Percentiles rank a stretch among this genome's conserved stretches.
phyloP scores from a whole-genome alignment of 2,797 vertebrate genomes.

The Artibeus lituratus region DNA sequence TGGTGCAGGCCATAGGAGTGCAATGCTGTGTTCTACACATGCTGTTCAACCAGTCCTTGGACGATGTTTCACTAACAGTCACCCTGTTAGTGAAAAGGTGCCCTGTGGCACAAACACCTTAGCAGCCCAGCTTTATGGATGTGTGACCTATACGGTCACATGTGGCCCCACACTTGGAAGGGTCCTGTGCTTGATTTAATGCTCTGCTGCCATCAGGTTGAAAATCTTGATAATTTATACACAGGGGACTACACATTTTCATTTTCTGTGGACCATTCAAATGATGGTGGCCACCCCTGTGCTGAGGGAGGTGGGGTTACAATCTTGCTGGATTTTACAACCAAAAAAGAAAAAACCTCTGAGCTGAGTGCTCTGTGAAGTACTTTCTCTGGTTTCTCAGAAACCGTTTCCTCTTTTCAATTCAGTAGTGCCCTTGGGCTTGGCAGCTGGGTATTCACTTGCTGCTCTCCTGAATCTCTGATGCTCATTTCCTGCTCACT shows the following conservation, averaged over 20 bases:
- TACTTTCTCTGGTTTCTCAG: slow-evolving; percentile 59
- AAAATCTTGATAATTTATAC: slow-evolving; percentile 28
- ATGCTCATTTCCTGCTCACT: slow-evolving; percentile 41
- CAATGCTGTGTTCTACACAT: not conserved
- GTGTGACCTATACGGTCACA: not conserved
- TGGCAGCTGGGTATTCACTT: slow-evolving; percentile 7
- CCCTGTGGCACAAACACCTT: not conserved
- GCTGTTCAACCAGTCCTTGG: not conserved
- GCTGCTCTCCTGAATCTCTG: not conserved
- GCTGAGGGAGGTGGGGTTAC: not conserved
- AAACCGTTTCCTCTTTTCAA: slow-evolving; percentile 54
- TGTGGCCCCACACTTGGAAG: not conserved
- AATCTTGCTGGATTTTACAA: slow-evolving; percentile 17
- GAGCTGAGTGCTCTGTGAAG: not conserved
- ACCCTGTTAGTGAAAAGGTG: not conserved
- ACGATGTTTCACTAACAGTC: not conserved
- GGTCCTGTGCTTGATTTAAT: not conserved
- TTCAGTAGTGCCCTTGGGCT: not conserved
- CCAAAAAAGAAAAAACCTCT: not conserved
- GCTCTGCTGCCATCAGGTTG: not conserved
- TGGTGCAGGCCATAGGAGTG: not conserved
- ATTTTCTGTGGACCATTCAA: not conserved
- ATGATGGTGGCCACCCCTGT: not conserved
- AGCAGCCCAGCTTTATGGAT: not conserved
- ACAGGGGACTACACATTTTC: not conserved